Evolutionary conservation across 2,113 vertebrate species (phyloP), one percentile per base, ranked within the genome.

Genomic region (Embiotoca jacksoni): DNA sequence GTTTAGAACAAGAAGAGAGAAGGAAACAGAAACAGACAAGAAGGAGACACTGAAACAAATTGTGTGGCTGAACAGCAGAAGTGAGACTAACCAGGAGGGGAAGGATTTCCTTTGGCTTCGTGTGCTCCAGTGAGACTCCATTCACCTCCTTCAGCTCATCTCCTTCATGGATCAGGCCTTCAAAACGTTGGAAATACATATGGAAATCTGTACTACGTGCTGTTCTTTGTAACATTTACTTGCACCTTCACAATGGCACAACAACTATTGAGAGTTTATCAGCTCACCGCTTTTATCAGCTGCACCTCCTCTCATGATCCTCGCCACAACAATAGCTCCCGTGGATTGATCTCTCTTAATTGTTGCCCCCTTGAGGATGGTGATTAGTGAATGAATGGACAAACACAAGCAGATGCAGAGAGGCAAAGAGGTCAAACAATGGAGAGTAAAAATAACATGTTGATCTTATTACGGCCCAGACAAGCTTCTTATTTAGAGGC

Each of bases 61-160:
- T 31, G 10, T 2, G 2, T 32, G 35, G 35, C 6, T n/a, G 8
- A 58, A 39, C 74, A 49, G 36, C 23, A 23, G 58, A 62, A 54
- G 47, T 80, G 47, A 72, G 23, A 87, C 91, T 68, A 35, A 99
- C 97, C 95, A 99, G 91, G 75, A 98, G 96, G 47, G 95, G 94
- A 91, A 97, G 95, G 87, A 99, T 92, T 93, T 99, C 98, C 87
- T 97, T 96, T 44, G 96, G 97, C 56, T 94, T 96, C 91, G 96
- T 97, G 87, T 96, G 92, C 75, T 97, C 95, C 59, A 98, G 90
- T 0, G 95, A 94, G 86, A 99, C 95, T 14, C 97, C 97, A 68
- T 99, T 99, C 36, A 99, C 96, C 92, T 99, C 98, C 57, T 95
- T 96, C 65, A 99, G 95, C 85, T 98, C 96, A 81, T 99, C 97